A percentile compares a stretch with the other conserved stretches of the same genome.
These are phyloP conservation scores for Drosophila erecta DNA, from an alignment of 1,140 invertebrate species.

Conservation along the genomic window DNA sequence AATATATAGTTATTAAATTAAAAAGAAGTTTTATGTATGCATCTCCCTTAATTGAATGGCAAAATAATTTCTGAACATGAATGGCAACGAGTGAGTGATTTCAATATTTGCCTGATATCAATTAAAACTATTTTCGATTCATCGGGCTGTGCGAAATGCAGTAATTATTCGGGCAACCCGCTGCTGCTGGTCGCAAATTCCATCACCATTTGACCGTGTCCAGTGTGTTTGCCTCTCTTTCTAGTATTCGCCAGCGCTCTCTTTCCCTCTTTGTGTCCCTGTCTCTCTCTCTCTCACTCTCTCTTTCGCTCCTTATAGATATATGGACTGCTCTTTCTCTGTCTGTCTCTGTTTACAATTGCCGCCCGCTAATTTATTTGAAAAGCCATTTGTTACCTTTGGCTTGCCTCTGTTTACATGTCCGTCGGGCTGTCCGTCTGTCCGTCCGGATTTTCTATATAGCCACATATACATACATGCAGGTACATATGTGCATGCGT, in stretches of 20 bases:
- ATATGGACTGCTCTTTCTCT: slow-evolving; percentile 9
- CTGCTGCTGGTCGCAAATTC: slow-evolving; percentile 28
- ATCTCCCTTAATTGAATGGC: background rate
- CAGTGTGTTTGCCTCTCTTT: slow-evolving; percentile 12
- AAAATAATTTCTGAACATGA: background rate
- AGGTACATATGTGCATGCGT: background rate
- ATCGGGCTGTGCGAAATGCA: slow-evolving; percentile 24
- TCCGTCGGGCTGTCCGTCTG: slow-evolving; percentile 19
- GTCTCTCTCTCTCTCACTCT: background rate
- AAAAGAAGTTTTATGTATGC: background rate
- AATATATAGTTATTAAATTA: background rate
- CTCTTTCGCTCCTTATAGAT: background rate
- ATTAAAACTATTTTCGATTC: slow-evolving; percentile 23
- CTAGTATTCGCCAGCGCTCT: background rate
- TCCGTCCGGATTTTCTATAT: slow-evolving; percentile 36
- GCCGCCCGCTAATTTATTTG: slow-evolving; percentile 77
- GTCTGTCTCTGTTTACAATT: slow-evolving; percentile 68
- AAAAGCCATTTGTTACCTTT: slow-evolving; percentile 83
- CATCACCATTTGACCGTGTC: slow-evolving; percentile 19
- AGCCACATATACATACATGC: slow-evolving; percentile 13
- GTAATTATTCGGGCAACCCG: slow-evolving; percentile 39
- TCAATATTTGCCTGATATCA: slow-evolving; percentile 13
- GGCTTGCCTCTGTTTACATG: slow-evolving; percentile 73
- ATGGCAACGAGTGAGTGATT: slow-evolving; percentile 1
- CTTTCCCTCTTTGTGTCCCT: background rate